Conservation (phyloP, 2,113 vertebrate genomes). For the Zeus faber region DNA sequence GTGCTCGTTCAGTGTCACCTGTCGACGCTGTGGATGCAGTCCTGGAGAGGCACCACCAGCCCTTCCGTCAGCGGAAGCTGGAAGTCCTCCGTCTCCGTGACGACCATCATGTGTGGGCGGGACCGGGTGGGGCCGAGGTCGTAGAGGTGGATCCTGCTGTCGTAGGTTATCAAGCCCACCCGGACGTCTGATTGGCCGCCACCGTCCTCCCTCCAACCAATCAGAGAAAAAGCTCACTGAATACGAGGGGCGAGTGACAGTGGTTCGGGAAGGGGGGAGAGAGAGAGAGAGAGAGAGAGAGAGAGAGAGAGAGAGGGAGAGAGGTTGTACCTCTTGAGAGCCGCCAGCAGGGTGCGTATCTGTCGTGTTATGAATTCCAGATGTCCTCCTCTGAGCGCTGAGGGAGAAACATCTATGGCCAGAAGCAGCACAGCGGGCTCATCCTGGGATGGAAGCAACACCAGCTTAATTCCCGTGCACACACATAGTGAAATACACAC, state of each 20-base stretch:
- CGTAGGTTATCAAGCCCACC: conserved; percentile 76
- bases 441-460: conserved; percentile 39
- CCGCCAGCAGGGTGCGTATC: conserved; percentile 56
- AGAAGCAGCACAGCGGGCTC: conserved; percentile 69
- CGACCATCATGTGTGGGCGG: conserved; percentile 79
- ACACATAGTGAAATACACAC: not conserved
- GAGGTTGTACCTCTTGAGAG: conserved; percentile 53
- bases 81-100: conserved; percentile 70
- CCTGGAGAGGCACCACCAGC: conserved; percentile 70
- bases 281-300: not conserved
- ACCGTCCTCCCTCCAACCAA: conserved; percentile 47
- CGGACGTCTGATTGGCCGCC: conserved; percentile 41
- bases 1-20: conserved; percentile 68
- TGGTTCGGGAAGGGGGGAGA: conserved; percentile 1
- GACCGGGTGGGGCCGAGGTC: conserved; percentile 69
- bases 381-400: conserved; percentile 67
- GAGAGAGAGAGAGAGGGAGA: not conserved
- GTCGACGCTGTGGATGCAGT: conserved; percentile 56
- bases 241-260: not conserved
- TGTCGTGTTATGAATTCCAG: conserved; percentile 67
- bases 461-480: too few relatives aligned
- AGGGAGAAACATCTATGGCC: conserved; percentile 71
- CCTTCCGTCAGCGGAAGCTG: conserved; percentile 74
- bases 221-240: not conserved
- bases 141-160: conserved; percentile 75